Percentiles rank a stretch among this genome's conserved stretches.
Evolutionary conservation across 1,140 invertebrate genomes (phyloP).

Genomic region (Eubasilissa regina): DNA sequence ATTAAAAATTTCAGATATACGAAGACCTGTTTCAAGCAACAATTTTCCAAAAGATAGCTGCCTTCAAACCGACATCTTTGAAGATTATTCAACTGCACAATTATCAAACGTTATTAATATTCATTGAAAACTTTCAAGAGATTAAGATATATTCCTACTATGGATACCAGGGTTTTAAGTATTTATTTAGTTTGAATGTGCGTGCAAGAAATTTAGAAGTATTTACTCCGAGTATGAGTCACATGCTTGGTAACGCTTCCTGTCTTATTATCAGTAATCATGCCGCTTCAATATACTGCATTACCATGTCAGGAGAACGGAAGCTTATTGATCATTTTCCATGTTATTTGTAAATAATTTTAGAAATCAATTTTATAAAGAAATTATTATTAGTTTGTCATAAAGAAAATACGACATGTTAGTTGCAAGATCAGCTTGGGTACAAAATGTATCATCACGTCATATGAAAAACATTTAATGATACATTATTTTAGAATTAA

Average conservation of each 20-base stretch:
- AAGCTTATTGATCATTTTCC: not conserved
- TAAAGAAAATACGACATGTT: too few relatives aligned
- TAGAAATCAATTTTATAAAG: too few relatives aligned
- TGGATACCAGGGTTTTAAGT: slow-evolving; percentile 52
- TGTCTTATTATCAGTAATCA: slow-evolving; percentile 30
- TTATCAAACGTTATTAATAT: slow-evolving; percentile 48
- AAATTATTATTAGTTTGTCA: too few relatives aligned
- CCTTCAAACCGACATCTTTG: slow-evolving; percentile 51
- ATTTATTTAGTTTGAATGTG: slow-evolving; percentile 37
- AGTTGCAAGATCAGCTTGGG: too few relatives aligned
- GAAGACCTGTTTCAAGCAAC: slow-evolving; percentile 45
- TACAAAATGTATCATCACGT: too few relatives aligned
- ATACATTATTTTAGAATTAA: too few relatives aligned
- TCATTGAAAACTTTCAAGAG: slow-evolving; percentile 40
- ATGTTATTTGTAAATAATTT: slow-evolving; percentile 20
- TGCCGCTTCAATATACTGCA: slow-evolving; percentile 36
- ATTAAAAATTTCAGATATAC: slow-evolving; percentile 51
- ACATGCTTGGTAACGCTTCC: not conserved
- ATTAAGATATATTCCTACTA: slow-evolving; percentile 48
- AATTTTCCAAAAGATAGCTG: slow-evolving; percentile 48
- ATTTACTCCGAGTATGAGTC: not conserved
- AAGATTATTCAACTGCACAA: slow-evolving; percentile 45
- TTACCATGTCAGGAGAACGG: slow-evolving; percentile 30
- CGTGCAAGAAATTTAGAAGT: slow-evolving; percentile 32
- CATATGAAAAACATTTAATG: too few relatives aligned